Evolutionary conservation across 2,888 invertebrate species (phyloP).

Genomic region (Leucoma salicis): DNA sequence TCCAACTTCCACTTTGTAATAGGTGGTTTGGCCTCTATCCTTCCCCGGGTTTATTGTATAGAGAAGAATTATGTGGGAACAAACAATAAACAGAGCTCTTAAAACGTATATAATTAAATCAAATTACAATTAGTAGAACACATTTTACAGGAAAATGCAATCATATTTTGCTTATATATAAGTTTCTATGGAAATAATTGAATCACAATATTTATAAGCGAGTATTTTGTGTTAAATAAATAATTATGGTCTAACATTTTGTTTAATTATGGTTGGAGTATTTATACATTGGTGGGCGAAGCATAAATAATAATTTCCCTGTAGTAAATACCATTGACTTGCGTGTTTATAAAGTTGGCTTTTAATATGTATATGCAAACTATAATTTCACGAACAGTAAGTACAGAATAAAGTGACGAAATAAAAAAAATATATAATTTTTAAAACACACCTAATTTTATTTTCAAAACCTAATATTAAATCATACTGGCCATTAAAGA

Average conservation of each 20-base stretch:
- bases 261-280: conserved; percentile 8
- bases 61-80: conserved; percentile 67
- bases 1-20: conserved; percentile 70
- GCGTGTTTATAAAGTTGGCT: no score
- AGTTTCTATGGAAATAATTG: conserved; percentile 5
- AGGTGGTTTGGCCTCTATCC: conserved; percentile 78
- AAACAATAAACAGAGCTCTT: conserved; percentile 40
- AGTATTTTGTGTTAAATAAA: conserved; percentile 22
- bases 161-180: conserved; percentile 21
- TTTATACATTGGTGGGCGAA: conserved; percentile 1
- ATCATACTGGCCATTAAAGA: no score
- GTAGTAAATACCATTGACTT: neutral
- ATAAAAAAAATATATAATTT: no score
- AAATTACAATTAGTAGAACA: conserved; percentile 45
- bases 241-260: conserved; percentile 22
- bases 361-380: no score
- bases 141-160: conserved; percentile 23
- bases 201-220: conserved; percentile 24
- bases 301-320: neutral
- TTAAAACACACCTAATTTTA: no score
- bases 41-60: conserved; percentile 58
- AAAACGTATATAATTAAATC: conserved; percentile 56
- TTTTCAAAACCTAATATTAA: no score
- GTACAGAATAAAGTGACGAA: no score
- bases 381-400: no score